Evolutionary conservation across 2,888 invertebrate genomes (phyloP), one percentile per base, ranked within the genome.

Genomic region (Steinernema carpocapsae): DNA sequence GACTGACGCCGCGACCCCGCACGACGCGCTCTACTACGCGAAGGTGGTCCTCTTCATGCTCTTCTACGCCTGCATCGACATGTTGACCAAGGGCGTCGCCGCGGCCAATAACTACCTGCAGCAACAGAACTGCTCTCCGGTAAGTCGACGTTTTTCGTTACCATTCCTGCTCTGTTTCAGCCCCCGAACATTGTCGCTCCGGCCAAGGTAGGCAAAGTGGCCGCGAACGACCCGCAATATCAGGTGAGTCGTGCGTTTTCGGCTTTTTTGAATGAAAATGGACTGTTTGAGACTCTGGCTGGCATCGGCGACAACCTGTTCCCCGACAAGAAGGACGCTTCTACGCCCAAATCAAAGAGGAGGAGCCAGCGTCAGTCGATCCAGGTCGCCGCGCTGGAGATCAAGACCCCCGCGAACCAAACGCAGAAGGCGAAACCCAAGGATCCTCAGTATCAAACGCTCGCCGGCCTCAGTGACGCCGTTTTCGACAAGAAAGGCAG

Each of bases 401-500:
- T 56, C 56, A 19, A 26, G 22, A 6, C 56, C 1, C 56, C 56
- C 3, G 4, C 24, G 56, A 56, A 56, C 22, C 45, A 73, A 73
- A 73, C 76, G 22, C 72, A 42, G 22, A 79, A 79, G 71, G 79
- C 78, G 19, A 77, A 77, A 37, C 74, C 75, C 32, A 80, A 79
- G 72, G 78, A 79, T 51, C 79, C 78, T 14, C 75, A 78, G 74
- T 80, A 80, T 70, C 78, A 80, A 71, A 80, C 78, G 48, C 72
- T 80, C 48, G 77, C 73, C 72, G 78, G 74, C 32, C 77, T 79
- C 29, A 77, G 77, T 45, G 77, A 78, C 76, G 78, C 76, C 37
- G 77, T 79, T 70, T 79, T 78, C 75, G 76, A 78, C 26, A 76
- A 76, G 51, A 72, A 76, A 37, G 37, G 10, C 37, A 10, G 10